Evolutionary conservation across 35 echinoderm and acorn worm genomes (phyloP), one percentile per base, ranked within the genome.

Genomic region (Ptychodera flava): DNA sequence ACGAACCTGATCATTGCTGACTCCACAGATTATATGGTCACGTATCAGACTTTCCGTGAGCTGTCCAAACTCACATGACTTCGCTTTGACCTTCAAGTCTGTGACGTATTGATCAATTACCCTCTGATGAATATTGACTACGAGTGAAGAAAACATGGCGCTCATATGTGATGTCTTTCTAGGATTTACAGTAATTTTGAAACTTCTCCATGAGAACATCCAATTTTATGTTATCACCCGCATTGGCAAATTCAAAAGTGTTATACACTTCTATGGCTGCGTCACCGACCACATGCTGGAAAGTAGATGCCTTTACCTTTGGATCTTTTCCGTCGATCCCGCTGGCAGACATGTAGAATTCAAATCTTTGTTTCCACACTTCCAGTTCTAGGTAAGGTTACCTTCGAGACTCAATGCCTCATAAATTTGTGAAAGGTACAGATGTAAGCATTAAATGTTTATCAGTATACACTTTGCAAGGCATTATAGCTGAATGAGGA

Each of bases 381-480:
- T 89, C 87, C 78, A 89, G 33, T 89, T 89, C 33, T 89, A 78
- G 34, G 87, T 32, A 15, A 83, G 29, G 76, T 89, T 88, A 12
- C 87, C 87, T 31, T 87, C 77, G 29, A 87, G 32, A 37, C 32
- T 87, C 27, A 87, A 52, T 35, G 30, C 1, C 29, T 77, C 16
- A n/a, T n/a, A n/a, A n/a, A n/a, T n/a, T n/a, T n/a, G n/a, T n/a
- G n/a, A n/a, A n/a, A n/a, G n/a, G n/a, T n/a, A n/a, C n/a, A n/a
- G n/a, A n/a, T n/a, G n/a, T n/a, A n/a, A n/a, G n/a, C n/a, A n/a
- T n/a, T n/a, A n/a, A n/a, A n/a, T n/a, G n/a, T n/a, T n/a, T n/a
- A n/a, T n/a, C n/a, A n/a, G n/a, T n/a, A n/a, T n/a, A n/a, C n/a
- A n/a, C n/a, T n/a, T n/a, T n/a, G n/a, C n/a, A n/a, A n/a, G n/a